Base-by-base conservation (phyloP, 2,797 vertebrate genomes). In the Bryconaethiops microstoma region DNA sequence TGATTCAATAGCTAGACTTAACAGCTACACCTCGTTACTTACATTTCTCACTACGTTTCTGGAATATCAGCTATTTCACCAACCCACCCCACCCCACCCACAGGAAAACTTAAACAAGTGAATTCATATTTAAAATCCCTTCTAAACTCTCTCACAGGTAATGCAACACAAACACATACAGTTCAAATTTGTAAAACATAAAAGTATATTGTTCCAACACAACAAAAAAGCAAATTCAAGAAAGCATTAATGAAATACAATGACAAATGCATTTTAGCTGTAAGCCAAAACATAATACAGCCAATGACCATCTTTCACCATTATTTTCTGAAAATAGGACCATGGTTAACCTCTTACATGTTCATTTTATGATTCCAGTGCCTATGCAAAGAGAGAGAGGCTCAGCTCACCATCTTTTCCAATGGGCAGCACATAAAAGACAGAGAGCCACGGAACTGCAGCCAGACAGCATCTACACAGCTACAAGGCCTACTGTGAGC, bases 391-490 rank as follows among this genome's bases (percentile, higher is more conserved):
- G 64, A 69, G 72, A 67, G 19, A 70, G 29, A 29, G 71, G 40
- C 67, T 82, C 73, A 74, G 73, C 74, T 67, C 67, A 65, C 50
- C 62, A 74, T 67, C 62, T 74, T 80, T 74, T 74, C 80, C 69
- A 84, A 50, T 60, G 45, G 81, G 77, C 63, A 70, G 70, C 23
- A 5, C n/a, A 50, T 74, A 42, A 74, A 59, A 23, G 72, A 78
- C 50, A 68, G 83, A 82, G 82, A 84, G 82, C 74, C 59, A 79
- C 75, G 57, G 74, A 80, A 80, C 54, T 12, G 2, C 55, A 80
- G 78, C 70, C 80, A 74, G 63, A 74, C 54, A 17, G 78, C 74
- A 84, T 78, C 21, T 45, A 64, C 60, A 71, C 64, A 42, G 70
- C 82, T 72, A 74, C 76, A 83, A 75, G 60, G 40, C 68, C 79